A percentile compares a stretch with the other conserved stretches of the same genome.
These are phyloP conservation scores for Acanthopleura granulata DNA, from an alignment of 2,888 invertebrate species.

Conservation along the genomic window DNA sequence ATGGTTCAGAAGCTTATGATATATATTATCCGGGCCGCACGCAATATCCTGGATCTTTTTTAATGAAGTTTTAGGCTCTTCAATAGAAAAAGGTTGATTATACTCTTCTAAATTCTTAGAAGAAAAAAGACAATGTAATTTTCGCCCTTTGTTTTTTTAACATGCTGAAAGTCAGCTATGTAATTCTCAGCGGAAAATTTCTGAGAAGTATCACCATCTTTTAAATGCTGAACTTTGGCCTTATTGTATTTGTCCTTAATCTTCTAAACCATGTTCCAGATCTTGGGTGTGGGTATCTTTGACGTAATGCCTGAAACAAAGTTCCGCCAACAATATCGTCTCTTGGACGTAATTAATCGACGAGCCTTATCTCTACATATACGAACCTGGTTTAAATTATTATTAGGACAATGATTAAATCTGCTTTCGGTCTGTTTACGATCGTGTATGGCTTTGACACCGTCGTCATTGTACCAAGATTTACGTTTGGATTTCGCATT, in stretches of 20 bases:
- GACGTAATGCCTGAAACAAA: neutral
- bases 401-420: neutral
- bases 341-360: neutral
- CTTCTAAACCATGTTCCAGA: neutral
- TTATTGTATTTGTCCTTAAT: neutral
- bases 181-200: neutral
- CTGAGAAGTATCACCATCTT: neutral
- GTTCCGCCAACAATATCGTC: neutral
- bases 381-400: no score
- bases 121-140: neutral
- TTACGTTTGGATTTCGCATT: neutral
- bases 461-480: neutral
- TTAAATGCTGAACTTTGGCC: neutral
- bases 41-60: no score
- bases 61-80: no score
- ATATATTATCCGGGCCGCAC: neutral
- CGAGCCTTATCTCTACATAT: neutral
- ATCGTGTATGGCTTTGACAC: neutral
- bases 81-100: neutral
- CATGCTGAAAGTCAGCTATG: neutral
- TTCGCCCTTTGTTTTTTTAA: neutral
- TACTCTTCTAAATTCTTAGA: neutral
- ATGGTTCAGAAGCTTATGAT: no score
- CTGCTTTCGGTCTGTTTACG: neutral
- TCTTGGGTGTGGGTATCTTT: neutral